phyloP scores from a whole-genome alignment of 2,888 invertebrate genomes.

The Rugalucina vietnamica region DNA sequence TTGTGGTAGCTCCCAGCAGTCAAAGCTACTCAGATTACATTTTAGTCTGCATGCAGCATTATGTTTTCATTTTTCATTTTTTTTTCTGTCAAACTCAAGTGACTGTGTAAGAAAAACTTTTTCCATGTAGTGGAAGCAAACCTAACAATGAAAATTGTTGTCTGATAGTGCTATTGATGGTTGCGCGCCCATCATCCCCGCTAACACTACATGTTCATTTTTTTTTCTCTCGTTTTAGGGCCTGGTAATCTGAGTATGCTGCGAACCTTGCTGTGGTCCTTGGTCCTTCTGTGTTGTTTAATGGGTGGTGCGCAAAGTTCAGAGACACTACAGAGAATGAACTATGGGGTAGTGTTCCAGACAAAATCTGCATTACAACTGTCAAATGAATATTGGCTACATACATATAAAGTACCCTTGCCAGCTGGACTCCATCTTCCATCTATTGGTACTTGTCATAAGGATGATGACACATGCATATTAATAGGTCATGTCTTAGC shows the following conservation, averaged over 20 bases:
- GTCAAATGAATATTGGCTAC: constrained; percentile 17
- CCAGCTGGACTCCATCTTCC: neutral
- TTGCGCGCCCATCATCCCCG: constrained; percentile 1
- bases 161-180: constrained; percentile 5
- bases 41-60: neutral
- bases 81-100: neutral
- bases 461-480: neutral
- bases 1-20: too few relatives aligned
- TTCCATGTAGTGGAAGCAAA: constrained; percentile 9
- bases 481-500: neutral
- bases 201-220: neutral
- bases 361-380: neutral
- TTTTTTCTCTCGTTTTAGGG: constrained; percentile 4
- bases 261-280: neutral
- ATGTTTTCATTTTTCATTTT: neutral
- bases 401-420: neutral
- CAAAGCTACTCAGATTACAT: neutral
- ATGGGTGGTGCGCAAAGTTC: neutral
- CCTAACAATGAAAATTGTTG: constrained; percentile 19
- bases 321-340: neutral
- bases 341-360: constrained; percentile 3
- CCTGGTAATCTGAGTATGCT: neutral
- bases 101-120: neutral
- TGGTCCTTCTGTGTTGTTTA: neutral
- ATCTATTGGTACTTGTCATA: neutral